These are phyloP conservation scores for Spinibarbus caldwelli DNA, from an alignment of 2,797 vertebrate genomes.

Conservation along the genomic window DNA sequence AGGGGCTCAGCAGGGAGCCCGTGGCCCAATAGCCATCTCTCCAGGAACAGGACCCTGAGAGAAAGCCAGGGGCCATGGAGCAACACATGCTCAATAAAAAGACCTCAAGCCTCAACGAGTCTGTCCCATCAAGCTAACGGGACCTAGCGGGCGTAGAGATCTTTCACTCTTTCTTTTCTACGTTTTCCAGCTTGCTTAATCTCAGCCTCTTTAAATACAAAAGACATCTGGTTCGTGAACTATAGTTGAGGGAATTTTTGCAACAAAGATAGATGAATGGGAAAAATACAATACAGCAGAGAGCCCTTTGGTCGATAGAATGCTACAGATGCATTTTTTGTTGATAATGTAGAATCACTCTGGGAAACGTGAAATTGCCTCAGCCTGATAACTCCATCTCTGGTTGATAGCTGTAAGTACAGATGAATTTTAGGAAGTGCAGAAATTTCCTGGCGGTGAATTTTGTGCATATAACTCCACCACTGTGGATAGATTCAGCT, in stretches of 20 bases:
- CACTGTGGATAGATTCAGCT: neutral
- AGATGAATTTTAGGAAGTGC: slow-evolving; percentile 36
- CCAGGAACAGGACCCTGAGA: slow-evolving; percentile 73
- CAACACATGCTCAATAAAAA: slow-evolving; percentile 78
- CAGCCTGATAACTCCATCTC: slow-evolving; percentile 39
- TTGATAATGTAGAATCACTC: slow-evolving; percentile 26
- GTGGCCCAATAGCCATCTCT: slow-evolving; percentile 72
- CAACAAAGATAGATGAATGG: slow-evolving; percentile 10
- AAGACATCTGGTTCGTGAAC: slow-evolving; percentile 16
- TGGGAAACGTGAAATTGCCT: slow-evolving; percentile 42
- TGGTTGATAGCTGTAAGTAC: slow-evolving; percentile 30
- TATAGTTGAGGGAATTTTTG: slow-evolving; percentile 12
- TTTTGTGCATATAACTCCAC: neutral
- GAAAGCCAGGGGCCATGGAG: slow-evolving; percentile 76
- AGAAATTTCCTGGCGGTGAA: slow-evolving; percentile 31
- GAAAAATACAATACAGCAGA: slow-evolving; percentile 42
- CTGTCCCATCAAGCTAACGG: slow-evolving; percentile 69
- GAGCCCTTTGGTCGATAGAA: slow-evolving; percentile 36
- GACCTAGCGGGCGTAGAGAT: slow-evolving; percentile 61
- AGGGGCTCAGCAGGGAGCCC: slow-evolving; percentile 73
- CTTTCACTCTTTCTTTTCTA: slow-evolving; percentile 30
- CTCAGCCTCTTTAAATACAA: slow-evolving; percentile 30
- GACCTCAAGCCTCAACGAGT: slow-evolving; percentile 75
- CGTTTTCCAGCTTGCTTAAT: slow-evolving; percentile 33
- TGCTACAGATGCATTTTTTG: slow-evolving; percentile 35